These are phyloP conservation scores for Ivindomyrus marchei DNA, from an alignment of 2,113 vertebrate species.

Conservation along the genomic window DNA sequence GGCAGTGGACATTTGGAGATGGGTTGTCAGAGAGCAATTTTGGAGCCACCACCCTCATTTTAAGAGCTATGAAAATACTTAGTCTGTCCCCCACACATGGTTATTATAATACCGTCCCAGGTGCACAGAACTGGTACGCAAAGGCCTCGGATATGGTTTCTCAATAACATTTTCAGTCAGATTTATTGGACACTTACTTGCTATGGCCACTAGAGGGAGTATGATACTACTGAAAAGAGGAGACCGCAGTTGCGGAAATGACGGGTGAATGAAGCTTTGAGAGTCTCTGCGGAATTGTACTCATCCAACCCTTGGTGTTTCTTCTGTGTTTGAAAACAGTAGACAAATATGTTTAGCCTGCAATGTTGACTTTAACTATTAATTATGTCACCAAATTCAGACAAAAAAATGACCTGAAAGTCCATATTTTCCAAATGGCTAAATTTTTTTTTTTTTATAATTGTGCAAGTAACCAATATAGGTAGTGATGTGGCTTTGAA, in stretches of 20 bases:
- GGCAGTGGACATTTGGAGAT: neutral
- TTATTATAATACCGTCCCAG: neutral
- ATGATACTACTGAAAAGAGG: neutral
- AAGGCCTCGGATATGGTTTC: neutral
- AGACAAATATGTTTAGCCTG: neutral
- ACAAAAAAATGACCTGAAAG: neutral
- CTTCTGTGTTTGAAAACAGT: neutral
- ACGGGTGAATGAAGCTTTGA: neutral
- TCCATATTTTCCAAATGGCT: neutral
- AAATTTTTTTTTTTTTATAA: neutral
- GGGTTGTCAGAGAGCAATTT: neutral
- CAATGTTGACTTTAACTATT: neutral
- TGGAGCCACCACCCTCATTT: neutral
- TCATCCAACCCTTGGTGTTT: neutral
- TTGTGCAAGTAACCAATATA: neutral
- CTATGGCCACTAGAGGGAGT: constrained; percentile 13
- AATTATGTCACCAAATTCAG: neutral
- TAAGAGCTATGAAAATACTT: neutral
- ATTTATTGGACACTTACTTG: neutral
- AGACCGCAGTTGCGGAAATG: neutral
- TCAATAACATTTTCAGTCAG: neutral
- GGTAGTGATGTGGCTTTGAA: neutral
- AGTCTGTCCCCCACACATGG: neutral
- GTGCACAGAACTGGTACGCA: neutral
- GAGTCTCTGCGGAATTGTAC: neutral